Base-by-base conservation (phyloP, 37 sponge, comb jelly and placozoan genomes). In the Mnemiopsis leidyi region DNA sequence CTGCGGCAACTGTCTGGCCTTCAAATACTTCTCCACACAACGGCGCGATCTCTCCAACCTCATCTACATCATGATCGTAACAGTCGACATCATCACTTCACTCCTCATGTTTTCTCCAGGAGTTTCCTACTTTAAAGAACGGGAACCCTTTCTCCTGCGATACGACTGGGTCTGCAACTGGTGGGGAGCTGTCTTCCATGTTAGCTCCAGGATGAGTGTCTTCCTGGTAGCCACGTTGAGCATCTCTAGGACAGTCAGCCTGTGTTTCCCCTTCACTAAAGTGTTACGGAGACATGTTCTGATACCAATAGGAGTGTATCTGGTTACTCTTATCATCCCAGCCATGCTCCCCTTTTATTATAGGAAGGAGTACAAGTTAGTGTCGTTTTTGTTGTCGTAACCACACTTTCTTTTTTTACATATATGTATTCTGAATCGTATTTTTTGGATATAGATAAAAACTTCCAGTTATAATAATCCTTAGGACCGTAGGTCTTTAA, bases 21-120 rank as follows among this genome's bases (percentile, higher is more conserved):
- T 71, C 75, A n/a, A n/a, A 5, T 71, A 71, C 75, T 71, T 71
- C 75, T 29, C 75, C 7, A 29, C 75, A 71, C 25, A 71, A 71
- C 75, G 75, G 20, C 75, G 75, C 2, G 75, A 71, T 25, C 75
- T 71, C 75, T 71, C 75, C 25, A 71, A 71, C 75, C 5, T 28
- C 5, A 28, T 71, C n/a, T 71, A 71, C 30, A 71, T 71, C 5
- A 28, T 28, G 25, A 71, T 71, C 75, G 75, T 71, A 13, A 5
- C 30, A 28, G 75, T 71, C 20, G 75, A 71, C 30, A 71, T 71
- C 30, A 28, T 71, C 30, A 71, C 5, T 25, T 71, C 30, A 7
- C n/a, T 28, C 30, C 75, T 71, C 21, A 71, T 71, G 75, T 28
- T 71, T 28, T 28, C 75, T 23, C 75, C 75, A 5, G 25, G 30